Percentiles rank a stretch among this genome's conserved stretches.
Conservation (phyloP, 1,140 invertebrate species). For the Macrotrachela quadricornifera region DNA sequence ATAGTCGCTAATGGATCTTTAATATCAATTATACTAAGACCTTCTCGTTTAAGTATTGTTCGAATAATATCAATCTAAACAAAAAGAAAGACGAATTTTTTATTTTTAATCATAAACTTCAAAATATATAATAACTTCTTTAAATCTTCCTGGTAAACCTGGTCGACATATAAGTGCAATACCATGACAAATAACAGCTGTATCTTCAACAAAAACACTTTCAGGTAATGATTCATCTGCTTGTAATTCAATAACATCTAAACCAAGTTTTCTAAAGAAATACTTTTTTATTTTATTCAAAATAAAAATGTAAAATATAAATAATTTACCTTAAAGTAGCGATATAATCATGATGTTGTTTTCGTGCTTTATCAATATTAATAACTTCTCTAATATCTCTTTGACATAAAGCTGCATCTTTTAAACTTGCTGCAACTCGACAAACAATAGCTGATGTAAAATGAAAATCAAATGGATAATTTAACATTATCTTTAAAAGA, state of each 20-base stretch:
- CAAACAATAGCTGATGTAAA: conserved; percentile 7
- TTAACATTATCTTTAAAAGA: no score
- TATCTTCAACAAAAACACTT: conserved; percentile 67
- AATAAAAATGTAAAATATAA: no score
- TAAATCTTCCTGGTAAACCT: conserved; percentile 41
- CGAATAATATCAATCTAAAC: conserved; percentile 52
- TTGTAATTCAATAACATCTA: conserved; percentile 75
- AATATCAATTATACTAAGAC: conserved; percentile 57
- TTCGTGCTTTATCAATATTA: conserved; percentile 13
- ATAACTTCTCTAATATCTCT: conserved; percentile 5
- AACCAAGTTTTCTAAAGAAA: conserved; percentile 51
- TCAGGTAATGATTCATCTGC: conserved; percentile 61
- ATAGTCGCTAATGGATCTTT: conserved; percentile 55
- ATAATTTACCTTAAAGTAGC: conserved; percentile 3
- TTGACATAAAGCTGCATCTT: conserved; percentile 3
- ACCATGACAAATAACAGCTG: conserved; percentile 70
- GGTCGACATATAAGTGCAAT: conserved; percentile 65
- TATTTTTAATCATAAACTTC: background rate
- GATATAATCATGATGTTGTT: conserved; percentile 11
- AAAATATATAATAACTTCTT: conserved; percentile 41
- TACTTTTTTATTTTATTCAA: background rate
- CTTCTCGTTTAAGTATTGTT: conserved; percentile 58
- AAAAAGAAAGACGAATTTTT: background rate
- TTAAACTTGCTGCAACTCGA: conserved; percentile 5
- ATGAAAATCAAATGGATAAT: conserved; percentile 5